Conservation (phyloP, 1,140 invertebrate genomes). For the Drosophila prosaltans region DNA sequence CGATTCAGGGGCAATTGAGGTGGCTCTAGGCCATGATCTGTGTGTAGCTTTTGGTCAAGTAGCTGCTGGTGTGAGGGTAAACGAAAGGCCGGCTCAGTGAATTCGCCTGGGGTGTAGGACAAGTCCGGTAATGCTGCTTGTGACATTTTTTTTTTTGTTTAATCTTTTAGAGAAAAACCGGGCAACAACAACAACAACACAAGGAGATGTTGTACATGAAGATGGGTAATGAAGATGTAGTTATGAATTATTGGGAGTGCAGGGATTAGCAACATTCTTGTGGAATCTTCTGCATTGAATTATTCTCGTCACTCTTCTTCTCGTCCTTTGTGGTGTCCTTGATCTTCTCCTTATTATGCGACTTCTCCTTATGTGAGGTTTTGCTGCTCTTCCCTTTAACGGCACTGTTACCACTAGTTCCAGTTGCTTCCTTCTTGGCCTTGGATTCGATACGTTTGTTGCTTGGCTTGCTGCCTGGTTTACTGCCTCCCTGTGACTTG, state of each 20-base stretch:
- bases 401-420: neutral
- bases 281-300: neutral
- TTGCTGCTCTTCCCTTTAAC: neutral
- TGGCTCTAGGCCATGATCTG: conserved; percentile 18
- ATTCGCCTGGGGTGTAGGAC: conserved; percentile 85
- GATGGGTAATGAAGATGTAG: conserved; percentile 2
- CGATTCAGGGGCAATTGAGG: conserved; percentile 47
- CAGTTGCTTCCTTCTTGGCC: neutral
- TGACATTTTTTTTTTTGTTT: conserved; percentile 48
- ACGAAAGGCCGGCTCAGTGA: conserved; percentile 85
- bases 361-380: neutral
- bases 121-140: conserved; percentile 66
- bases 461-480: neutral
- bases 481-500: neutral
- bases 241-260: neutral
- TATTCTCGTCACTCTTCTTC: neutral
- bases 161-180: neutral
- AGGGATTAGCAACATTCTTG: neutral
- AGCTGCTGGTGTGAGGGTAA: conserved; percentile 84
- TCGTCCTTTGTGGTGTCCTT: neutral
- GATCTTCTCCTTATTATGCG: no score
- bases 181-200: conserved; percentile 7
- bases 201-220: neutral
- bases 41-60: conserved; percentile 78
- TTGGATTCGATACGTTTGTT: no score